Evolutionary conservation across 2,888 invertebrate genomes (phyloP), one percentile per base, ranked within the genome.

Genomic region (Leptothorax acervorum): DNA sequence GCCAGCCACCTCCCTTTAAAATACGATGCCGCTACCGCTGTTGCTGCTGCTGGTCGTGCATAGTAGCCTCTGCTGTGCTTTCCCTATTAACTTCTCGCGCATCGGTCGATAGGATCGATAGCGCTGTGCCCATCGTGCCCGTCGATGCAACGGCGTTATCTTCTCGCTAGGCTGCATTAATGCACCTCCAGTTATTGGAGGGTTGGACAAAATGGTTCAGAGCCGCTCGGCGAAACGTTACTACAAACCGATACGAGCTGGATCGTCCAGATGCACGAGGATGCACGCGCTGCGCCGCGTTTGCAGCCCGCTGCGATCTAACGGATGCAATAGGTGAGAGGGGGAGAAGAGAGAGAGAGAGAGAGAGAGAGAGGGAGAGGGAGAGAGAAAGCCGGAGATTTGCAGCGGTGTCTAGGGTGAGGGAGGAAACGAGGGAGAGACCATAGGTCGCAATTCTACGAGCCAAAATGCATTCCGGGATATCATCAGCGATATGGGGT

Each of bases 151-250:
- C 87, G 87, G 87, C 89, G 92, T 93, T 94, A 93, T 94, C 93
- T 93, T 93, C 91, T 91, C 92, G 90, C 90, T 91, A 91, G 92
- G 92, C 89, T 92, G 93, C 93, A 92, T 93, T 93, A 93, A 93
- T 92, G 92, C 90, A 92, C 90, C 92, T 91, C 90, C 87, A 90
- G 92, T 92, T 93, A 93, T 92, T 91, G 92, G 91, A 81, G 79
- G 79, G 60, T 71, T 81, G 79, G 79, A 92, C 92, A 92, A 92
- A 94, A 94, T 93, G 92, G 92, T 91, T 86, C 89, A 83, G 86
- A 89, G 82, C 74, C 81, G 83, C 60, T 76, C 87, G 81, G 73
- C 81, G 71, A 81, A 73, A 75, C 81, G 68, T 42, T 66, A 82
- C 66, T 55, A 78, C 66, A 55, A 62, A 68, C 74, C 71, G 75